These are phyloP conservation scores for Brachylomia viminalis DNA, from an alignment of 2,888 invertebrate genomes.

Conservation along the genomic window DNA sequence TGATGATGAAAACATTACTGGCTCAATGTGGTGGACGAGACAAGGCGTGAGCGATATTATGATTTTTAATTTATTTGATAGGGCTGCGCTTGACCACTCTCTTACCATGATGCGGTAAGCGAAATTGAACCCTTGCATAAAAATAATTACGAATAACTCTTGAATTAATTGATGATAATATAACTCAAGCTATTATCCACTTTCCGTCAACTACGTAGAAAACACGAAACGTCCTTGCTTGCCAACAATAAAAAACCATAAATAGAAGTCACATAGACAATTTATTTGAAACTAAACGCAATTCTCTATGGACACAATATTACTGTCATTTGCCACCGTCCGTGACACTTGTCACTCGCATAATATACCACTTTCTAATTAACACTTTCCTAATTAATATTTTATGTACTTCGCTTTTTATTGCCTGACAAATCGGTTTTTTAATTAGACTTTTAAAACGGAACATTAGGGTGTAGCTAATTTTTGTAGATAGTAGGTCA, in stretches of 20 bases:
- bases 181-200: slow-evolving; percentile 17
- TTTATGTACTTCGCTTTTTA: slow-evolving; percentile 53
- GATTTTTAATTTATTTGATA: too few relatives aligned
- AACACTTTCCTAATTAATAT: slow-evolving; percentile 67
- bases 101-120: too few relatives aligned
- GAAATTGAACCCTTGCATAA: neutral
- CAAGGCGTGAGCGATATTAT: too few relatives aligned
- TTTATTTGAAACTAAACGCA: slow-evolving; percentile 65
- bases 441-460: slow-evolving; percentile 48
- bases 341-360: slow-evolving; percentile 60
- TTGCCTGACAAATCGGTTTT: slow-evolving; percentile 69
- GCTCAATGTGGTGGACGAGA: too few relatives aligned
- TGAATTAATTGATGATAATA: slow-evolving; percentile 5
- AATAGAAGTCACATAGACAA: slow-evolving; percentile 50
- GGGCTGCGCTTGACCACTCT: too few relatives aligned
- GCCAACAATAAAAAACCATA: slow-evolving; percentile 56
- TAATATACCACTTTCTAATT: slow-evolving; percentile 60
- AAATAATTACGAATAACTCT: neutral
- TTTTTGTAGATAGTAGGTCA: slow-evolving; percentile 40
- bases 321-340: slow-evolving; percentile 45
- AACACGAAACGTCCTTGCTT: slow-evolving; percentile 27
- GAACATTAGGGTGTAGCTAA: slow-evolving; percentile 57
- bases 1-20: too few relatives aligned
- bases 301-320: slow-evolving; percentile 51
- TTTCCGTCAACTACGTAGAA: neutral